Evolutionary conservation across 2,797 vertebrate genomes (phyloP).

Genomic region (Kryptopterus vitreolus): DNA sequence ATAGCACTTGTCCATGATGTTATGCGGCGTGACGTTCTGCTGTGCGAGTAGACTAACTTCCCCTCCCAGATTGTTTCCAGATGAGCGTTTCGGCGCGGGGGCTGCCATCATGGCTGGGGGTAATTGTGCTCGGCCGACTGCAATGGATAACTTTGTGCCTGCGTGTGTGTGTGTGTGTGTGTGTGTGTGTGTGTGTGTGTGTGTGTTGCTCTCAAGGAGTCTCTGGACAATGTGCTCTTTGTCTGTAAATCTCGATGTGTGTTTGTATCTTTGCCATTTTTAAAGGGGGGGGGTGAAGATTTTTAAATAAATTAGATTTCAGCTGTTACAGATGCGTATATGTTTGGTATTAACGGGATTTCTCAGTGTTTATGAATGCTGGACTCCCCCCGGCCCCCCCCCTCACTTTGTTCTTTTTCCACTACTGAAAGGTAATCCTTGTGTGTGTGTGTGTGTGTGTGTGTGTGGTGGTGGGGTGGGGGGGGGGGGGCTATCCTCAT

Average conservation of each 20-base stretch:
- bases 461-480: too few species aligned
- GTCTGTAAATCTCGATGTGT: constrained; percentile 3
- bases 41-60: constrained; percentile 10
- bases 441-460: constrained; percentile 6
- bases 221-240: constrained; percentile 11
- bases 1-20: constrained; percentile 8
- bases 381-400: too few species aligned
- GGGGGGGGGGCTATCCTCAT: too few species aligned
- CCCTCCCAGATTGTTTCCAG: constrained; percentile 62
- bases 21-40: constrained; percentile 4
- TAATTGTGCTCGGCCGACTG: constrained; percentile 4
- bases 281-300: background rate
- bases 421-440: background rate
- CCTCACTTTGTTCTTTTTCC: too few species aligned
- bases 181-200: background rate
- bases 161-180: background rate
- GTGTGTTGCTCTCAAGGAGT: background rate
- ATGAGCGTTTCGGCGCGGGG: constrained; percentile 41
- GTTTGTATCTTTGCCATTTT: constrained; percentile 11
- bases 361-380: background rate
- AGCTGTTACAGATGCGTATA: constrained; percentile 20
- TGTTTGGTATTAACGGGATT: background rate
- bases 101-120: constrained; percentile 13
- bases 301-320: constrained; percentile 7
- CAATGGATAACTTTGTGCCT: constrained; percentile 1